A percentile compares a stretch with the other conserved stretches of the same genome.
phyloP scores from a whole-genome alignment of 2,797 vertebrate genomes.

The Malacoctenus gilli region DNA sequence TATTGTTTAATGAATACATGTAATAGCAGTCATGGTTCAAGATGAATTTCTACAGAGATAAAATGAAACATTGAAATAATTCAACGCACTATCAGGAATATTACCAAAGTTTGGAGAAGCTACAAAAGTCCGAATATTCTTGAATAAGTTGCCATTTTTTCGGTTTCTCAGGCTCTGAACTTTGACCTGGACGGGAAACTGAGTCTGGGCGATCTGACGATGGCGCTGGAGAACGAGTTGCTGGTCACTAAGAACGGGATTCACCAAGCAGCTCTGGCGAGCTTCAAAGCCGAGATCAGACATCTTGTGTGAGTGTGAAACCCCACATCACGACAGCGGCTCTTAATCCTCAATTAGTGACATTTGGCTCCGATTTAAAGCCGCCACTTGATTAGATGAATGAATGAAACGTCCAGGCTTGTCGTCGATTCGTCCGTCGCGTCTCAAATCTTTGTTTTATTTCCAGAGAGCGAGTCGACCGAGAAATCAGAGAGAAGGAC shows the following conservation, averaged over 20 bases:
- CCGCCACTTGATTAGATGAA: no score
- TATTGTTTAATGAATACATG: no score
- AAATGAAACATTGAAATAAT: no score
- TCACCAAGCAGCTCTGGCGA: conserved; percentile 90
- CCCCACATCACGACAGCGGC: not conserved
- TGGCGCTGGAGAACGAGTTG: conserved; percentile 93
- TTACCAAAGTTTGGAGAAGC: no score
- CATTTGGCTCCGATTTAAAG: no score
- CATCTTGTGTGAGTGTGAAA: conserved; percentile 88
- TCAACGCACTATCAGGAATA: no score
- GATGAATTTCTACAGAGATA: no score
- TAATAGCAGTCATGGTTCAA: no score
- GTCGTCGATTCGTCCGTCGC: not conserved
- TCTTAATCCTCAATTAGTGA: not conserved
- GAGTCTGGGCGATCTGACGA: conserved; percentile 88
- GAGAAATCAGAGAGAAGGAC: conserved; percentile 89
- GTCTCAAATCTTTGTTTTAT: not conserved
- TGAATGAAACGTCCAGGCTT: no score
- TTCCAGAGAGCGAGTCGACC: conserved; percentile 87
- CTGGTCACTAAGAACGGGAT: conserved; percentile 90
- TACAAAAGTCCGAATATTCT: no score
- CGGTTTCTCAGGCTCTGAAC: conserved; percentile 86
- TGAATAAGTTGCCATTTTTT: not conserved
- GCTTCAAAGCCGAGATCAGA: conserved; percentile 94
- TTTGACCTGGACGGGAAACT: conserved; percentile 90